These are phyloP conservation scores for Graptemys geographica DNA, from an alignment of 2,797 vertebrate species.

Conservation along the genomic window DNA sequence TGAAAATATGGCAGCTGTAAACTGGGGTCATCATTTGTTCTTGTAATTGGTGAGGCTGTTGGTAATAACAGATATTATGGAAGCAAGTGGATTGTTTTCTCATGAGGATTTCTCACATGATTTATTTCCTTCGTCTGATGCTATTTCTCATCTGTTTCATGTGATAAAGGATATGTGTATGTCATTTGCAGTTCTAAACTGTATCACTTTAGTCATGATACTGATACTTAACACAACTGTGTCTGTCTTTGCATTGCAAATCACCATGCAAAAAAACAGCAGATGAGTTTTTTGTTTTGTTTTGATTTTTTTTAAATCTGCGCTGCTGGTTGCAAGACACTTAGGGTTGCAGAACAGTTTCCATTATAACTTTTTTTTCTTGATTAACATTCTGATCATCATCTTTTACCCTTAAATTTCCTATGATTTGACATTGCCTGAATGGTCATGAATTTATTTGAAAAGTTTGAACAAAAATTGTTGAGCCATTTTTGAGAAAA, in stretches of 20 bases:
- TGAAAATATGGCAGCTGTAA: slow-evolving; percentile 1
- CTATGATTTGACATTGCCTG: background rate
- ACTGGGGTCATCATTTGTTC: background rate
- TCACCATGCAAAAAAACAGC: background rate
- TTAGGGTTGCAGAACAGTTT: background rate
- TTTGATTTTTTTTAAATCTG: background rate
- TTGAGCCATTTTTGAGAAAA: background rate
- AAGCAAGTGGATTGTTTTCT: slow-evolving; percentile 18
- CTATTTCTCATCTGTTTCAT: slow-evolving; percentile 21
- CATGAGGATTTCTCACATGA: background rate
- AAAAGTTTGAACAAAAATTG: background rate
- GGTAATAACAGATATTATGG: background rate
- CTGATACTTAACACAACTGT: background rate
- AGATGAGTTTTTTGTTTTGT: background rate
- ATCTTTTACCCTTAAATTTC: background rate
- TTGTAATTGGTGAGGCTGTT: background rate
- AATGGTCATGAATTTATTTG: background rate
- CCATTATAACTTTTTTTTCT: background rate
- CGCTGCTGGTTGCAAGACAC: background rate
- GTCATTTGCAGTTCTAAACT: slow-evolving; percentile 22
- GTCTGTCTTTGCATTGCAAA: background rate
- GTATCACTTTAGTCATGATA: slow-evolving; percentile 12
- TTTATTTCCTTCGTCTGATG: slow-evolving; percentile 48
- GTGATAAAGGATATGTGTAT: background rate
- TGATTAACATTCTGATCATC: background rate